Evolutionary conservation across 2,113 vertebrate genomes (phyloP), one percentile per base, ranked within the genome.

Genomic region (Gyps fulvus): DNA sequence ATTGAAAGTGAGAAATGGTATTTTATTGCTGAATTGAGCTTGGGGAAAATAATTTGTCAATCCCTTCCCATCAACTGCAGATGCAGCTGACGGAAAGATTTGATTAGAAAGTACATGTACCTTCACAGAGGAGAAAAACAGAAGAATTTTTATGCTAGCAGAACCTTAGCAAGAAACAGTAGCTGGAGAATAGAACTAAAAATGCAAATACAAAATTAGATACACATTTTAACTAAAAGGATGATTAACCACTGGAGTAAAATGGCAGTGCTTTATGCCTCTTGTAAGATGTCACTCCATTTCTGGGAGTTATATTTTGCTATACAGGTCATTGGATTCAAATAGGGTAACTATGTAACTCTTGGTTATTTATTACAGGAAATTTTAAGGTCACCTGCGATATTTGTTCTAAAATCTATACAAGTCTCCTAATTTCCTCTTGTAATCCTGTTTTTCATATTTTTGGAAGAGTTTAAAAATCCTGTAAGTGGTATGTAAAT

Each of bases 11-110:
- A 89, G 69, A 87, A 93, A 82, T 63, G 10, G 6, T 71, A 34
- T 89, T 87, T 86, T 89, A 91, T 91, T 91, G 65, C 55, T 71
- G 65, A 87, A 76, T 71, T 95, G 63, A 92, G 18, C 59, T 89
- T 77, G 61, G n/a, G 47, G 19, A 81, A 94, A 93, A 93, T 87
- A 7, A 78, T 89, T 95, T 94, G 16, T 95, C 89, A 74, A 2
- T 93, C 50, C 8, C 6, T 87, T 94, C 38, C 47, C 47, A 55
- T 84, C 73, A 43, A 61, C 63, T 83, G 27, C 21, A 71, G 61
- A 72, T 76, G 57, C 21, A 69, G 34, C 18, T 82, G 94, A 74
- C 0, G 1, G 76, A 67, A 93, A 83, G 31, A 83, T 87, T 83
- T 91, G 20, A 84, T 93, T 91, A 82, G 29, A 67, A 73, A 17